Evolutionary conservation across 1,140 invertebrate genomes (phyloP), one percentile per base, ranked within the genome.

Genomic region (Pseudachorutes palmiensis): DNA sequence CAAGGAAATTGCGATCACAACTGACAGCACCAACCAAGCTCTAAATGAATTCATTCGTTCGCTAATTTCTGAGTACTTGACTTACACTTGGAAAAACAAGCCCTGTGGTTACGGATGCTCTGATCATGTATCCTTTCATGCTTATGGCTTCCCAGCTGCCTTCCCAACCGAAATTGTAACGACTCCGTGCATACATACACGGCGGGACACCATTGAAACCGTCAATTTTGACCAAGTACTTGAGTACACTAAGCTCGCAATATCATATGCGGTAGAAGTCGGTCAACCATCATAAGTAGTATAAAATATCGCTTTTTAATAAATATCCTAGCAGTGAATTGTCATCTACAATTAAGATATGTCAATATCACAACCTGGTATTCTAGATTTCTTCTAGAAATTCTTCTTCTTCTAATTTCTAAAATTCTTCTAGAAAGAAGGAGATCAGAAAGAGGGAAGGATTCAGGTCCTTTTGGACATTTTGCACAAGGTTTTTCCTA

Each of bases 91-190:
- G 59, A 24, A 5, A 3, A 19, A 45, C 55, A 5, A 33, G 26
- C 9, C 12, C 2, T 49, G 62, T 28, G 36, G 36, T 3, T 64
- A 64, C 62, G 62, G 9, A 49, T 64, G 62, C 45, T 64, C 62
- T 19, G 62, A 64, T 26, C 62, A 64, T 33, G 62, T 26, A 2
- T 64, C 62, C 32, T 64, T 41, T 19, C 5, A 3, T 2, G 5
- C 14, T 3, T 5, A 5, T 16, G 41, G 41, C 5, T 64, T 45
- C 41, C 12, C 12, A 22, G 33, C 36, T 22, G 62, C 45, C 12
- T 45, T 59, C 26, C 33, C 62, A 9, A 14, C 26, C 19, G 62
- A 64, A 51, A 5, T 22, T 26, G n/a, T 49, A 9, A 12, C 55
- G 9, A 3, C 5, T 51, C 62, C 62, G 12, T 16, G 55, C 28